Evolutionary conservation across 2,888 invertebrate genomes (phyloP).

Genomic region (Ophioninae sp.): DNA sequence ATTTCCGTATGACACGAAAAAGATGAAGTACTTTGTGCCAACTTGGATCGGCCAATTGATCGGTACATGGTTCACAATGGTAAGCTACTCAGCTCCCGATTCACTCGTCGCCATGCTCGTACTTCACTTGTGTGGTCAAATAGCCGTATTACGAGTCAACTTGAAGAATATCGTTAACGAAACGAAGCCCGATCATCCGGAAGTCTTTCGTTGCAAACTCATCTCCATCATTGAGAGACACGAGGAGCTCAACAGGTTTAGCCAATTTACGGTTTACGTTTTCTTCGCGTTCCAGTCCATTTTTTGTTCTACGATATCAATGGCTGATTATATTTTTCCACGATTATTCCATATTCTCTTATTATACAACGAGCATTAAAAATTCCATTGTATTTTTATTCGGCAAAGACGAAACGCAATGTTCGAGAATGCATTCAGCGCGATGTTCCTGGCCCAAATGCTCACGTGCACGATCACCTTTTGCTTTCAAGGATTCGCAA

Average conservation of each 20-base stretch:
- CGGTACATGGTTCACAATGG: constrained; percentile 66
- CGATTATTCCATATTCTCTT: too few species aligned
- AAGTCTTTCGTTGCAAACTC: constrained; percentile 44
- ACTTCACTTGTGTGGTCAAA: constrained; percentile 72
- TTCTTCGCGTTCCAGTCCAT: too few species aligned
- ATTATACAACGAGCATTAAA: too few species aligned
- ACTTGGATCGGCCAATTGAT: constrained; percentile 70
- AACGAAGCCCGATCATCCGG: constrained; percentile 19
- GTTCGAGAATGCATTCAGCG: constrained; percentile 66
- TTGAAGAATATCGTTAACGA: constrained; percentile 55
- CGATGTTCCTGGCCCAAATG: constrained; percentile 64
- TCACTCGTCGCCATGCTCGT: constrained; percentile 69
- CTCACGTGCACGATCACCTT: constrained; percentile 60
- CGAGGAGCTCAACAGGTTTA: constrained; percentile 65
- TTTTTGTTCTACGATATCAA: too few species aligned
- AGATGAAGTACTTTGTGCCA: constrained; percentile 68
- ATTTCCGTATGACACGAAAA: constrained; percentile 70
- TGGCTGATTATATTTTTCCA: too few species aligned
- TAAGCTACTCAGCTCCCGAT: constrained; percentile 70
- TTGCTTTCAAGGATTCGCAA: constrained; percentile 68
- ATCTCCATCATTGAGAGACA: constrained; percentile 60
- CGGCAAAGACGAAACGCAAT: neutral
- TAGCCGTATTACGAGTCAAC: constrained; percentile 58
- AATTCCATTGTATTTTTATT: too few species aligned
- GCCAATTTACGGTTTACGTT: neutral